Conservation (phyloP, 2,113 vertebrate genomes). For the Tragelaphus scriptus region DNA sequence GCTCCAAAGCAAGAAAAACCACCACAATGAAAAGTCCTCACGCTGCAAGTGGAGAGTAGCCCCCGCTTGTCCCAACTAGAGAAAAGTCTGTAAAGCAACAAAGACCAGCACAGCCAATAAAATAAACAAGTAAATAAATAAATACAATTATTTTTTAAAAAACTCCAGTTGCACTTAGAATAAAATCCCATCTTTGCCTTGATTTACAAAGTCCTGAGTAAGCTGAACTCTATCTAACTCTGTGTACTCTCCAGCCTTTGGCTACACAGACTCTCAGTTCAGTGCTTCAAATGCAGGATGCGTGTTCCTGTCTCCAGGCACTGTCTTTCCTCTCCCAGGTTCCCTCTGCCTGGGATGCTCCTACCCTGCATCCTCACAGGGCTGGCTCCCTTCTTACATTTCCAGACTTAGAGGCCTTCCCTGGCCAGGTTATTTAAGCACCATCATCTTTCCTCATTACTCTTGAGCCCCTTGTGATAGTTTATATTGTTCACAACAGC, state of each 20-base stretch:
- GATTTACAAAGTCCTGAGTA: neutral
- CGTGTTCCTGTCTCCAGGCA: accelerated
- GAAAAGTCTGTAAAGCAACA: neutral
- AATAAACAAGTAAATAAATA: neutral
- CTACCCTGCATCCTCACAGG: accelerated
- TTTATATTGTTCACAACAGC: neutral
- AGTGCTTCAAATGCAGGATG: neutral
- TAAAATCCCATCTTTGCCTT: neutral
- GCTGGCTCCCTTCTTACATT: neutral
- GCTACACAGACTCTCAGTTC: no score
- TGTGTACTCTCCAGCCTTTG: neutral
- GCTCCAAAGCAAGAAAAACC: neutral
- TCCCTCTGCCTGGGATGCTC: neutral
- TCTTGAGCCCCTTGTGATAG: neutral
- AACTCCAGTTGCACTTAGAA: neutral
- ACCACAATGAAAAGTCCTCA: accelerated
- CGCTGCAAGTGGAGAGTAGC: neutral
- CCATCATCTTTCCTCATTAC: neutral
- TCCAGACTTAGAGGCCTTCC: neutral
- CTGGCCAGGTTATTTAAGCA: neutral
- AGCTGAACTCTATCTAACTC: neutral
- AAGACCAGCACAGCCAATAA: neutral
- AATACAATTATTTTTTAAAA: neutral
- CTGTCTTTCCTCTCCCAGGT: neutral
- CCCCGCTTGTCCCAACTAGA: neutral